A percentile compares a stretch with the other conserved stretches of the same genome.
Evolutionary conservation across 2,113 vertebrate species (phyloP).

Genomic region (Pleuronectes platessa): DNA sequence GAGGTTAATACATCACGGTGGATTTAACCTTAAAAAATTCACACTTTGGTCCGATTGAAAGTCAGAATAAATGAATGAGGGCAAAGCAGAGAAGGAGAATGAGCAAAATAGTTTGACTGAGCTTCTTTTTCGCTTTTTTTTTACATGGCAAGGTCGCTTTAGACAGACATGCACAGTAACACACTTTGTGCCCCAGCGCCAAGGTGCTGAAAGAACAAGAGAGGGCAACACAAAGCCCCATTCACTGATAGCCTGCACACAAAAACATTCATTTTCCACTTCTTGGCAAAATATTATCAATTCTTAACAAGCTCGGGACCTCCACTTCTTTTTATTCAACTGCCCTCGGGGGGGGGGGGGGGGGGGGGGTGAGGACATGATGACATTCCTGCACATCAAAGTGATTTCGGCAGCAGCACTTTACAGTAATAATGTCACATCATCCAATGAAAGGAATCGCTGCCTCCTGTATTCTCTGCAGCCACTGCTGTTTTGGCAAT

Average conservation of each 20-base stretch:
- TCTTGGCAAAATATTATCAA: constrained; percentile 68
- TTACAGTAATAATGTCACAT: constrained; percentile 58
- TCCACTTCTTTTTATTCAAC: constrained; percentile 57
- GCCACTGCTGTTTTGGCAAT: constrained; percentile 12
- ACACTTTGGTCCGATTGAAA: not conserved
- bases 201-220: constrained; percentile 41
- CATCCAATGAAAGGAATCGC: constrained; percentile 47
- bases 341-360: constrained; percentile 30
- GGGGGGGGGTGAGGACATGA: constrained; percentile 42
- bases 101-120: constrained; percentile 40
- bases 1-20: not conserved
- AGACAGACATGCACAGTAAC: constrained; percentile 31
- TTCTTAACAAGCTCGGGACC: constrained; percentile 60
- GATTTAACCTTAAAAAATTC: constrained; percentile 26
- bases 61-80: constrained; percentile 5
- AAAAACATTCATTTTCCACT: constrained; percentile 63
- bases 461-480: constrained; percentile 26
- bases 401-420: constrained; percentile 43
- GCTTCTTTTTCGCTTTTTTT: constrained; percentile 1
- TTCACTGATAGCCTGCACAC: constrained; percentile 59
- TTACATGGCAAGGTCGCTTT: constrained; percentile 26
- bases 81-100: constrained; percentile 29
- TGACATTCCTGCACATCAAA: constrained; percentile 64
- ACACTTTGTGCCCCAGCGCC: constrained; percentile 24
- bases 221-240: constrained; percentile 50